Base-by-base conservation (phyloP, 2,888 invertebrate genomes). In the Aplocera efformata region DNA sequence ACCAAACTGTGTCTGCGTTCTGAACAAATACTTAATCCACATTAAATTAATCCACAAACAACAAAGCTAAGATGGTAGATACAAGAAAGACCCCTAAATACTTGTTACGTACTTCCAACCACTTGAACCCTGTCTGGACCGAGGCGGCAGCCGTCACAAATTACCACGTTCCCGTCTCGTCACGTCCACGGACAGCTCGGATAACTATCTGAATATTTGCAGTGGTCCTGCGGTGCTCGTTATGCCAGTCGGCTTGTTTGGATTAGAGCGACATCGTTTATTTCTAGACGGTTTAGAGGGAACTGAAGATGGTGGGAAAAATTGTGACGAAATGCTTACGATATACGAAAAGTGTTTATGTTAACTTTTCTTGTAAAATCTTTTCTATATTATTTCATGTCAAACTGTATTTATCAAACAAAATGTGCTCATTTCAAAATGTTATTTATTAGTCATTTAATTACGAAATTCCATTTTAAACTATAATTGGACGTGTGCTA, bases 71-170 rank as follows among this genome's bases (percentile, higher is more conserved):
- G 24, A 44, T 44, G 34, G 35, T 34, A 20, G 32, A 17, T 24
- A 17, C 36, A 23, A 28, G 20, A 35, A 41, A 35, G 27, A 28
- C 28, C 26, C 13, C 24, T 9, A 4, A 34, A 34, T 30, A 34
- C 40, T 34, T 40, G 40, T 30, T 25, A 33, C 33, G 25, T 28
- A 24, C 11, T 26, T 25, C 27, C 32, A 42, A 33, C 33, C 38
- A 47, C 46, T 39, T 30, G 31, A 47, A 39, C 29, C 44, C 13
- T 3, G 46, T 38, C 32, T 39, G 50, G 30, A 22, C 34, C 34
- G 40, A 41, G 32, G 30, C 38, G 35, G 32, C 47, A 46, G 42
- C 42, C 50, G 40, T 48, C 39, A 48, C 53, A 53, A 55, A 55
- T 55, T 52, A 47, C 50, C 10, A 3, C 27, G 37, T 34, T 31